phyloP scores from a whole-genome alignment of 2,888 invertebrate genomes.

The Gymnoscelis rufifasciata region DNA sequence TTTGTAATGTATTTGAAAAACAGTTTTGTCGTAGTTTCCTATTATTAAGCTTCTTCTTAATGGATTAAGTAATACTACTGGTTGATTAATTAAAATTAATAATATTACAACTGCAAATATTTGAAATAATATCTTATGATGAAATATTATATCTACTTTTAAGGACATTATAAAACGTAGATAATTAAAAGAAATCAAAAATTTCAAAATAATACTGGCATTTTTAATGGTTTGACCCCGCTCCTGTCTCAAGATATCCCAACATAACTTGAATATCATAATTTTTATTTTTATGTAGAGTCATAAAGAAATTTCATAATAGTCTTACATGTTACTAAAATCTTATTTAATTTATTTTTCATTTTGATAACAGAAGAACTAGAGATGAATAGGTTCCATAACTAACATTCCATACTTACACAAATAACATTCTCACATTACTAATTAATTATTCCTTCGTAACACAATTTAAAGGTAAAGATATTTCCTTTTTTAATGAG shows the following conservation, averaged over 20 bases:
- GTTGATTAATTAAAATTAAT: slow-evolving; percentile 75
- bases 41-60: slow-evolving; percentile 80
- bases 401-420: slow-evolving; percentile 11
- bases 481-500: no score
- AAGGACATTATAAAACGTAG: slow-evolving; percentile 81
- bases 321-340: slow-evolving; percentile 58
- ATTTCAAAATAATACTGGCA: slow-evolving; percentile 75
- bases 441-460: background rate
- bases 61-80: slow-evolving; percentile 78
- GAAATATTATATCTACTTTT: slow-evolving; percentile 79
- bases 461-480: slow-evolving; percentile 5
- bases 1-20: slow-evolving; percentile 77
- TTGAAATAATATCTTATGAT: slow-evolving; percentile 80
- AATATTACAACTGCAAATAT: slow-evolving; percentile 80
- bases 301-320: slow-evolving; percentile 39
- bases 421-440: slow-evolving; percentile 3
- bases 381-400: slow-evolving; percentile 10
- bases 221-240: slow-evolving; percentile 66
- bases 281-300: slow-evolving; percentile 71
- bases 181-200: slow-evolving; percentile 81
- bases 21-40: slow-evolving; percentile 78
- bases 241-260: slow-evolving; percentile 41
- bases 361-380: slow-evolving; percentile 17
- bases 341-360: slow-evolving; percentile 19
- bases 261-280: slow-evolving; percentile 51